Evolutionary conservation across 2,888 invertebrate genomes (phyloP).

Genomic region (Chloroclysta siterata): DNA sequence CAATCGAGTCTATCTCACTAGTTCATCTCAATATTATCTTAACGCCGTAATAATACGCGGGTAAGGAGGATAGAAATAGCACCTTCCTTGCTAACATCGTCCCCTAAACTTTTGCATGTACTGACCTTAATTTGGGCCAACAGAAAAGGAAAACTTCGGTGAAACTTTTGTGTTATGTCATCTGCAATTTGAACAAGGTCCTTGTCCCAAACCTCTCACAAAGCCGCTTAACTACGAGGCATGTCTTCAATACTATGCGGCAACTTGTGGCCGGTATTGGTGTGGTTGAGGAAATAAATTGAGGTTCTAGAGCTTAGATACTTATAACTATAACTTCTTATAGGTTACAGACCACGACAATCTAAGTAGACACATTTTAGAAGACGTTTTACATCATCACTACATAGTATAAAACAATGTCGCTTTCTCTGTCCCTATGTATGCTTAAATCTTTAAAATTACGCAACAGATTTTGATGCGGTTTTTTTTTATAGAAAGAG

Average conservation of each 20-base stretch:
- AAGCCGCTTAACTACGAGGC: conserved; percentile 25
- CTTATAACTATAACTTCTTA: too few species aligned
- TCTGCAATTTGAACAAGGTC: conserved; percentile 23
- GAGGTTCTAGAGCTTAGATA: too few species aligned
- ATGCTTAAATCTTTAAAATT: too few species aligned
- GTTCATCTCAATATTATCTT: too few species aligned
- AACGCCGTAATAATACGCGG: not conserved
- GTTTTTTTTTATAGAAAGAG: too few species aligned
- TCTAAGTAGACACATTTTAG: too few species aligned
- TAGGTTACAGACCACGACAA: too few species aligned
- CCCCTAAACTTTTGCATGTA: not conserved
- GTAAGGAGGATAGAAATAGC: not conserved
- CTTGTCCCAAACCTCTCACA: conserved; percentile 22
- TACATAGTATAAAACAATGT: too few species aligned
- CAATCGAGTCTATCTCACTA: not conserved
- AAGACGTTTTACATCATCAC: too few species aligned
- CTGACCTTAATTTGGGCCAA: conserved; percentile 11
- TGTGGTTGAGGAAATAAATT: not conserved
- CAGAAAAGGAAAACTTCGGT: conserved; percentile 13
- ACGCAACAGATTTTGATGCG: too few species aligned
- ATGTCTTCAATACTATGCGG: conserved; percentile 25
- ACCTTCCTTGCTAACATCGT: not conserved
- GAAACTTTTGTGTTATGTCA: conserved; percentile 24
- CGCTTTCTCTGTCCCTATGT: too few species aligned
- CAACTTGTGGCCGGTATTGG: conserved; percentile 15